phyloP scores from a whole-genome alignment of 1,140 invertebrate species.

The Thaumatotibia leucotreta region DNA sequence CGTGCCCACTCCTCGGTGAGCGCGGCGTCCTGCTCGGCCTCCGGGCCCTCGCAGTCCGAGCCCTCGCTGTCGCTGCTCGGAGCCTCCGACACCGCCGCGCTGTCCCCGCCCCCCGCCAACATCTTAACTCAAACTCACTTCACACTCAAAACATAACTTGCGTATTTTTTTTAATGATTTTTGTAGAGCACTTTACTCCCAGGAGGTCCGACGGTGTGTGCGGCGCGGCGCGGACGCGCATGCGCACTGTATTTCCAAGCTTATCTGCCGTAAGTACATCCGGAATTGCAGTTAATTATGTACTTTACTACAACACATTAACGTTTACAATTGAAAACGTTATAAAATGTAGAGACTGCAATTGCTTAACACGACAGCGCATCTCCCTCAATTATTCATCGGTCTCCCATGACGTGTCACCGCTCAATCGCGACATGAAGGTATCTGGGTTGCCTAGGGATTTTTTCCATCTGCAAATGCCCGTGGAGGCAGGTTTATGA shows the following conservation, averaged over 20 bases:
- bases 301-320: neutral
- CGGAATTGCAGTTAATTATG: neutral
- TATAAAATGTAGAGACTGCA: neutral
- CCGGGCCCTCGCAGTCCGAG: slow-evolving; percentile 57
- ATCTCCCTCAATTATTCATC: slow-evolving; percentile 67
- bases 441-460: slow-evolving; percentile 20
- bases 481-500: neutral
- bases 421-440: slow-evolving; percentile 40
- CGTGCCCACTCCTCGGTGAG: slow-evolving; percentile 67
- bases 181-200: neutral
- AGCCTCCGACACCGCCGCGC: slow-evolving; percentile 56
- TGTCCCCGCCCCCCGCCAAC: slow-evolving; percentile 56
- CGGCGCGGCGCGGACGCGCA: slow-evolving; percentile 36
- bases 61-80: slow-evolving; percentile 66
- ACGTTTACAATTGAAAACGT: neutral
- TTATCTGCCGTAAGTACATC: neutral
- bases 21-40: slow-evolving; percentile 47
- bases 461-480: slow-evolving; percentile 5
- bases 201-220: neutral
- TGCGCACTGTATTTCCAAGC: slow-evolving; percentile 33
- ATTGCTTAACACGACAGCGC: neutral
- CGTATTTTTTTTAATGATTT: slow-evolving; percentile 8
- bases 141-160: slow-evolving; percentile 1
- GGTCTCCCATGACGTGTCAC: slow-evolving; percentile 48
- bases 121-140: slow-evolving; percentile 29